These are phyloP conservation scores for Colletes latitarsis DNA, from an alignment of 1,140 invertebrate genomes.

Conservation along the genomic window DNA sequence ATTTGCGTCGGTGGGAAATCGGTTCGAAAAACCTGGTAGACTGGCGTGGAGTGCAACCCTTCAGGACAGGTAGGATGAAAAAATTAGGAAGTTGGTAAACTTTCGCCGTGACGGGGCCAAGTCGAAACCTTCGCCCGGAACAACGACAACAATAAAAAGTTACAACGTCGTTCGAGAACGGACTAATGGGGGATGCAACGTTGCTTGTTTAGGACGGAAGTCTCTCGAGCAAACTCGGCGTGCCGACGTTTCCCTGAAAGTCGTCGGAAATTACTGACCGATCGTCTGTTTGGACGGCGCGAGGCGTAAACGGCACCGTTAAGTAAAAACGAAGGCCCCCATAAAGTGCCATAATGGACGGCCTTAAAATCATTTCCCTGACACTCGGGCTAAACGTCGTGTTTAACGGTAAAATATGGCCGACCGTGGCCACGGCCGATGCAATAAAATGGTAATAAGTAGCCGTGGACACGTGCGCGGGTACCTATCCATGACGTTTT, in stretches of 20 bases:
- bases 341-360: constrained; percentile 51
- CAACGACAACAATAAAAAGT: constrained; percentile 45
- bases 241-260: constrained; percentile 26
- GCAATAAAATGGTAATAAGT: constrained; percentile 55
- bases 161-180: constrained; percentile 7
- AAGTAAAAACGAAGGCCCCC: constrained; percentile 16
- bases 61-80: background rate
- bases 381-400: background rate
- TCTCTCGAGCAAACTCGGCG: background rate
- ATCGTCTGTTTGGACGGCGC: constrained; percentile 46
- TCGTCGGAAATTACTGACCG: constrained; percentile 26
- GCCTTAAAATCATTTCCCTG: constrained; percentile 44
- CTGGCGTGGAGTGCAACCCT: too few species aligned
- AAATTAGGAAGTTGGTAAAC: constrained; percentile 34
- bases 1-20: background rate
- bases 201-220: constrained; percentile 57
- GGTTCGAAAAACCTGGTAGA: background rate
- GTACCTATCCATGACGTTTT: background rate
- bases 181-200: background rate
- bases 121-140: background rate
- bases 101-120: background rate
- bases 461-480: constrained; percentile 1
- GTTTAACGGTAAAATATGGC: constrained; percentile 45
- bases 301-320: constrained; percentile 37
- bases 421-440: background rate